phyloP scores from a whole-genome alignment of 2,888 invertebrate species.

The Polydrusus tereticollis region DNA sequence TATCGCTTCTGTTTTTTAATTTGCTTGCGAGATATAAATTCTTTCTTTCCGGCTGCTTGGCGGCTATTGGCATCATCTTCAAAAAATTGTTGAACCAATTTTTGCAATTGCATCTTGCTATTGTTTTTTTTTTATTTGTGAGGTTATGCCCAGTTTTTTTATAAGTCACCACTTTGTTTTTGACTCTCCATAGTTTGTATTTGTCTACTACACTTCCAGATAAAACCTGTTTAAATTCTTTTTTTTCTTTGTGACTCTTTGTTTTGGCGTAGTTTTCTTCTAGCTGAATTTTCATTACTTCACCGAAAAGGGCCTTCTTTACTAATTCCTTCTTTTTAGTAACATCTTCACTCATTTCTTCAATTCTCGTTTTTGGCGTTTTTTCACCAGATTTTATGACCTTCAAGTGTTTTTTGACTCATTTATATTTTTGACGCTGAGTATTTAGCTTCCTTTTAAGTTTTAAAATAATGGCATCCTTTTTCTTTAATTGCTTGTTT shows the following conservation, averaged over 20 bases:
- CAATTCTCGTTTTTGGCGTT: background rate
- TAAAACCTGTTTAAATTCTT: background rate
- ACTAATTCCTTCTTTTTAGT: background rate
- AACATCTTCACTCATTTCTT: background rate
- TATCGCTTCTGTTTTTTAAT: background rate
- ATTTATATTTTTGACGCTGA: background rate
- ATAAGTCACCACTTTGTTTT: background rate
- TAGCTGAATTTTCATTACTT: background rate
- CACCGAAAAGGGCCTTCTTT: background rate
- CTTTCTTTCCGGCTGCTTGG: background rate
- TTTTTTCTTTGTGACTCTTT: background rate
- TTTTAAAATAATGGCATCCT: background rate
- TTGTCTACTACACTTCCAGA: background rate
- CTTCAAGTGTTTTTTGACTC: background rate
- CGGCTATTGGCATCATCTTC: background rate
- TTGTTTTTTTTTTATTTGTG: background rate
- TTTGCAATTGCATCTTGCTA: background rate
- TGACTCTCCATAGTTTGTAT: background rate
- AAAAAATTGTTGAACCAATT: background rate
- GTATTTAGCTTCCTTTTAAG: background rate
- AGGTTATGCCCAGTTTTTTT: constrained; percentile 2
- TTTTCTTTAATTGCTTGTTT: background rate
- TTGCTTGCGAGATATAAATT: background rate
- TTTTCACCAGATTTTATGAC: background rate
- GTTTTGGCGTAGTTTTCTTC: background rate